A percentile compares a stretch with the other conserved stretches of the same genome.
These are phyloP conservation scores for Menura novaehollandiae DNA, from an alignment of 2,113 vertebrate genomes.

Conservation along the genomic window DNA sequence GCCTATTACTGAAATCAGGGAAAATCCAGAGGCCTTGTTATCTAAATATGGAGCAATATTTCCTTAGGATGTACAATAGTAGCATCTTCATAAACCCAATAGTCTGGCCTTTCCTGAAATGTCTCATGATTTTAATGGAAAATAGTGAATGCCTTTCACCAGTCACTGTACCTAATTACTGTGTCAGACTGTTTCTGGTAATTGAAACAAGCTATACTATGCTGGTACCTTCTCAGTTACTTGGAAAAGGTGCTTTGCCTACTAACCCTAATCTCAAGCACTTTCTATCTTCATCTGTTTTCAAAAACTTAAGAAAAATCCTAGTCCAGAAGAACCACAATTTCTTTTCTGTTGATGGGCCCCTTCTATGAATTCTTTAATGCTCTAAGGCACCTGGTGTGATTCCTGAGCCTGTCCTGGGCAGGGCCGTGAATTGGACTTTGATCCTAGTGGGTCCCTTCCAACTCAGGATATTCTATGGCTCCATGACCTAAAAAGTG, in stretches of 20 bases:
- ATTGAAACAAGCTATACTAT: neutral
- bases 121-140: neutral
- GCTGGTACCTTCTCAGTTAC: neutral
- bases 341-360: neutral
- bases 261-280: neutral
- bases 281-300: neutral
- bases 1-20: neutral
- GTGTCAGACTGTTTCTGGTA: neutral
- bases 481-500: neutral
- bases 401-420: neutral
- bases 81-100: neutral
- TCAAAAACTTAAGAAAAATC: neutral
- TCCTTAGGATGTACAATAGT: neutral
- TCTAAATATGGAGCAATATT: neutral
- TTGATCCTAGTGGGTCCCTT: neutral
- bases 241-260: neutral
- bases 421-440: neutral
- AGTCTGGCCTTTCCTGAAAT: neutral
- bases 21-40: neutral
- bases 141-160: neutral
- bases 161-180: neutral
- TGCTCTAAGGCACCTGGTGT: fast-evolving
- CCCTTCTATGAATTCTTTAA: neutral
- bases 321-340: neutral
- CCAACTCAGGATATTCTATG: neutral